Evolutionary conservation across 2,113 vertebrate genomes (phyloP), one percentile per base, ranked within the genome.

Genomic region (Pipra filicauda): DNA sequence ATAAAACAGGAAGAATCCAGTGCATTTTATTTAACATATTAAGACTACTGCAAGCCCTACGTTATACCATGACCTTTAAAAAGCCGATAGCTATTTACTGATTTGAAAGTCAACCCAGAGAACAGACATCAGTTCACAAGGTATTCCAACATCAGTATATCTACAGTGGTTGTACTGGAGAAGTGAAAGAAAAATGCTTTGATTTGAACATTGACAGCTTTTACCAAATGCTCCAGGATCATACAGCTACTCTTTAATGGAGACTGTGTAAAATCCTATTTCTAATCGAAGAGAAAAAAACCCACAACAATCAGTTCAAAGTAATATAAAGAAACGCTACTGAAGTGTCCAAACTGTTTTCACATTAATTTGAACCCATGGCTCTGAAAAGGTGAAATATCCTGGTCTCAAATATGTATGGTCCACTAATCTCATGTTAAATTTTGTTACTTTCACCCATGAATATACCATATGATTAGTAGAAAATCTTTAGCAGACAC

Each of bases 401-500:
- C 11, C 51, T 31, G 43, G 52, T 87, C 52, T 83, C 44, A 57
- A 54, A 80, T 28, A 87, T 2, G 37, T 35, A 90, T 14, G 28
- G 51, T 69, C 80, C 67, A 44, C 3, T 19, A 30, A 52, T 8
- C 30, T 58, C 57, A 58, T 33, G 54, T 91, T 57, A 88, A 85
- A 62, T 91, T 37, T 37, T 58, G 82, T 77, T 89, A 58, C 28
- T 90, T 70, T 55, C 93, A 94, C 59, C 92, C 74, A 91, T 30
- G 41, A 96, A 61, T 20, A 54, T 79, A 93, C n/a, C 88, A 67
- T 91, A 96, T 85, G 91, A 97, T 97, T 97, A 98, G 97, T 97
- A 97, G 88, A 95, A 97, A 97, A 95, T 94, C 97, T 97, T 97
- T 94, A 98, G 98, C 98, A 97, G 97, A 97, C 91, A 97, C 95